Evolutionary conservation across 2,797 vertebrate species (phyloP).

Genomic region (Lophotriccus pileatus): DNA sequence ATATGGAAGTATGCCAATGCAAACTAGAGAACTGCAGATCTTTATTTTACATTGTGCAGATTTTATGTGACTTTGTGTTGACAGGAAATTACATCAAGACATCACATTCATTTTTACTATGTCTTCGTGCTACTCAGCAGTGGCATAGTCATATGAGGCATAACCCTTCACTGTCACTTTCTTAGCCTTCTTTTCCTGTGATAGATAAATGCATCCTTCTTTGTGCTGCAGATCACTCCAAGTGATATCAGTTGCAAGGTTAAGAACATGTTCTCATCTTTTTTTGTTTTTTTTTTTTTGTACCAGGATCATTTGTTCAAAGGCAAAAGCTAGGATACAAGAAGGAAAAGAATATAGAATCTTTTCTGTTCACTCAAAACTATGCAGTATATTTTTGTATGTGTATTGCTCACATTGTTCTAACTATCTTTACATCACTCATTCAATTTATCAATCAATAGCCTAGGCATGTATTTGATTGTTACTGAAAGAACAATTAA

Average conservation of each 20-base stretch:
- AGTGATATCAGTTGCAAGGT: neutral
- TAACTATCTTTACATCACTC: neutral
- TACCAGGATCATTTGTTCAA: neutral
- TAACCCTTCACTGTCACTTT: neutral
- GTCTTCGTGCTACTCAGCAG: neutral
- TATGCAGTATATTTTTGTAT: neutral
- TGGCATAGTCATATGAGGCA: neutral
- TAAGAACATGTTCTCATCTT: neutral
- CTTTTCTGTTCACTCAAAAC: neutral
- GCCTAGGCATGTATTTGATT: neutral
- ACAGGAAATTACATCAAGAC: neutral
- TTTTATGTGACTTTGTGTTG: neutral
- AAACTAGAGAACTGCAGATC: neutral
- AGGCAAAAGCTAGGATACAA: neutral
- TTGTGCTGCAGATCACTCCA: neutral
- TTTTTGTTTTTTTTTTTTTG: neutral
- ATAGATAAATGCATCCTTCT: neutral
- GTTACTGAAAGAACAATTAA: neutral
- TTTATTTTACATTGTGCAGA: neutral
- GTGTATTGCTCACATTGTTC: neutral
- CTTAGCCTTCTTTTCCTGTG: neutral
- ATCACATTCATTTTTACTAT: neutral
- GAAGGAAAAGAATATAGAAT: neutral
- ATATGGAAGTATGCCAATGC: neutral
- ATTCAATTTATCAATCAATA: neutral